A percentile compares a stretch with the other conserved stretches of the same genome.
phyloP scores from a whole-genome alignment of 2,113 vertebrate species.

The Cynoglossus semilaevis region DNA sequence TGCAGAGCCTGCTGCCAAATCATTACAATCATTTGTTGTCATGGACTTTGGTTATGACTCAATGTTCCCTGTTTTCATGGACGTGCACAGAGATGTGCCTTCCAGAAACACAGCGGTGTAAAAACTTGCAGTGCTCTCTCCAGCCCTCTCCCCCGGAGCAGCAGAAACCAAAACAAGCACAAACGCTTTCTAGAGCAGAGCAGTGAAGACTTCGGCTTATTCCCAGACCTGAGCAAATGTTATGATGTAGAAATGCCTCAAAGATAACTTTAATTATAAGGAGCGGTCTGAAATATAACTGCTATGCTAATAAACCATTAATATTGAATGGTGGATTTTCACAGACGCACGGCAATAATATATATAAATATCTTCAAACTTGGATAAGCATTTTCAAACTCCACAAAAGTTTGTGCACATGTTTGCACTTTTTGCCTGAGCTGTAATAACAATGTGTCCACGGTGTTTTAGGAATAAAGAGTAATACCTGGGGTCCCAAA shows the following conservation, averaged over 20 bases:
- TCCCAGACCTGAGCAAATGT: slow-evolving; percentile 2
- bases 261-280: background rate
- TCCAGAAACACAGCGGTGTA: slow-evolving; percentile 28
- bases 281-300: background rate
- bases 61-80: slow-evolving; percentile 42
- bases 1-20: slow-evolving; percentile 4
- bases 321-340: slow-evolving; percentile 4
- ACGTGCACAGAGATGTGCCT: slow-evolving; percentile 17
- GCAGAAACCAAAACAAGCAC: slow-evolving; percentile 17
- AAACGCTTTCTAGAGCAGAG: slow-evolving; percentile 5
- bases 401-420: slow-evolving; percentile 8
- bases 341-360: background rate
- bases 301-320: background rate
- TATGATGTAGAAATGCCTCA: slow-evolving; percentile 1
- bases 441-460: slow-evolving; percentile 15
- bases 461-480: slow-evolving; percentile 35
- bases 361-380: slow-evolving; percentile 2
- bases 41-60: slow-evolving; percentile 37
- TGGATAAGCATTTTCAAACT: slow-evolving; percentile 11
- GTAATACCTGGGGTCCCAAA: slow-evolving; percentile 25
- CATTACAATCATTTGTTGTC: slow-evolving; percentile 41
- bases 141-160: slow-evolving; percentile 5
- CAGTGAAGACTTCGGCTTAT: slow-evolving; percentile 3
- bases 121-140: slow-evolving; percentile 23
- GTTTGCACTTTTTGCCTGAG: slow-evolving; percentile 11